Conservation (phyloP, 2,797 vertebrate genomes). For the Enteromius treurensis region DNA sequence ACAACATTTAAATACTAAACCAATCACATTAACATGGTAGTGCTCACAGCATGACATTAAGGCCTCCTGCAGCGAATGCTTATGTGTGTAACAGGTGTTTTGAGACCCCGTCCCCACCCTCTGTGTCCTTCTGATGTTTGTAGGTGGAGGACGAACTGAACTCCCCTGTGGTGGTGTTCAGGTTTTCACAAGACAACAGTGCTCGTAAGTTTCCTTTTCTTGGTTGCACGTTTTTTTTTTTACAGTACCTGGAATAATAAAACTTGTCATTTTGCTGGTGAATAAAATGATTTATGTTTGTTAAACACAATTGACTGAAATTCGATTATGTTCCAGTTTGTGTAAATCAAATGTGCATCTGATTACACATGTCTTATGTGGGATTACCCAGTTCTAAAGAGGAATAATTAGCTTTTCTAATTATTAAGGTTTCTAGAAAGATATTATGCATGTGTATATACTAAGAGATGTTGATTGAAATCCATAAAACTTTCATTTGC, state of each 20-base stretch:
- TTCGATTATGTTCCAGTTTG: too few relatives aligned
- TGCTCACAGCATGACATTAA: conserved; percentile 54
- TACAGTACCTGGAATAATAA: too few relatives aligned
- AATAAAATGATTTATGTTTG: too few relatives aligned
- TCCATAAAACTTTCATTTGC: not conserved
- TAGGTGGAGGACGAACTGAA: conserved; percentile 92
- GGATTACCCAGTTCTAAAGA: too few relatives aligned
- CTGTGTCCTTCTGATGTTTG: conserved; percentile 42
- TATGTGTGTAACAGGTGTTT: conserved; percentile 35
- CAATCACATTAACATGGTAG: conserved; percentile 47
- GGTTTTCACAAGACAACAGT: conserved; percentile 79
- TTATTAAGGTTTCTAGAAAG: not conserved
- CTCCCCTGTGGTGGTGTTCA: conserved; percentile 93
- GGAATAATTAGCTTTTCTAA: too few relatives aligned
- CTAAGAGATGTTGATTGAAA: not conserved
- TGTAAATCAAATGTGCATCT: too few relatives aligned
- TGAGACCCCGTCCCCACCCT: conserved; percentile 45
- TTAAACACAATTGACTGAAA: too few relatives aligned
- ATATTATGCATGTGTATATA: not conserved
- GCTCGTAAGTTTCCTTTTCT: conserved; percentile 74
- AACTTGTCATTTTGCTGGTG: too few relatives aligned
- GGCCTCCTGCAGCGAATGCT: conserved; percentile 33
- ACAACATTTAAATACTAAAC: conserved; percentile 38
- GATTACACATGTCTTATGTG: too few relatives aligned
- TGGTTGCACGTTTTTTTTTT: not conserved